Base-by-base conservation (phyloP, 2,888 invertebrate genomes). In the Nomada ferruginata region DNA sequence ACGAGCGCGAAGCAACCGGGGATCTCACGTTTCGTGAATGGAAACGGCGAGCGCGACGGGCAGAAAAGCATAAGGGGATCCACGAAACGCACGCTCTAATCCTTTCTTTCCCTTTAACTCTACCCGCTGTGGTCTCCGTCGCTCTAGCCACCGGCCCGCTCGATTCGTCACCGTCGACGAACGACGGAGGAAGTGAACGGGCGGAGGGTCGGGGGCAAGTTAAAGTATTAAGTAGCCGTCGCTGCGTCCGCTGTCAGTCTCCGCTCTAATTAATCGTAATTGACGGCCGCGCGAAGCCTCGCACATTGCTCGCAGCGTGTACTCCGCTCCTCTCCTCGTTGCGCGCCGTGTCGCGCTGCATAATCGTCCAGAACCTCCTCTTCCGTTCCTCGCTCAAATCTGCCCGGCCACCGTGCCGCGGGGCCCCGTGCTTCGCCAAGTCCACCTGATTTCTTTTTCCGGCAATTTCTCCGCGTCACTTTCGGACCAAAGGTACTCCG, bases 191-290 rank as follows among this genome's bases (percentile, higher is more conserved):
- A 79, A 82, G 82, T 79, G 82, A 82, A 79, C 82, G 79, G 79
- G 75, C 66, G 88, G 87, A 89, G 91, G 91, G 91, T 91, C 89
- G 90, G 89, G 88, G 90, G 91, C 90, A 92, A 91, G 92, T 91
- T 91, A 91, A 92, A 87, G 91, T 88, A 90, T 92, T 92, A 92
- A 92, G 92, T 92, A 92, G 92, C 90, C 91, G 91, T 91, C 91
- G 92, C 91, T 92, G 92, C 92, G 92, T 92, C 92, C 93, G 92
- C 93, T 93, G 93, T 93, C 93, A 93, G 92, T 93, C 93, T 93
- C 90, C 92, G 93, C 92, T 93, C 92, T 93, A 93, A 93, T 93
- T 93, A 93, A 93, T 93, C 91, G 91, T 92, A 93, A 93, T 93
- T 93, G 93, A 93, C 93, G 92, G 91, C 89, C 91, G 93, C 92